Percentiles rank a stretch among this genome's conserved stretches.
Conservation (phyloP, 2,797 vertebrate genomes). For the Cynodonichthys magdalenae region DNA sequence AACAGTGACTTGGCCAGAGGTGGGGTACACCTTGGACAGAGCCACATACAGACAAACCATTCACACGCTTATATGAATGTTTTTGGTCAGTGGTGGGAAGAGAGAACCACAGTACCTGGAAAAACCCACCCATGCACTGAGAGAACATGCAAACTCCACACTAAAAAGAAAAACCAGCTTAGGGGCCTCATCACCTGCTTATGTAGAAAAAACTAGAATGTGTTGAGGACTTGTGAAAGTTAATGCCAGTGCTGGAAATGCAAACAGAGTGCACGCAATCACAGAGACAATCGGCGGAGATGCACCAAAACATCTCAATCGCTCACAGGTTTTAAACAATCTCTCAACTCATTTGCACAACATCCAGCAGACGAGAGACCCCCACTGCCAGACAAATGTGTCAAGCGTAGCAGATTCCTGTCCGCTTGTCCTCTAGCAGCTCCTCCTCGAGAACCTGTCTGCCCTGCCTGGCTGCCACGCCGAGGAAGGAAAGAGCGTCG, state of each 20-base stretch:
- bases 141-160: too few species aligned
- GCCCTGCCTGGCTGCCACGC: slow-evolving; percentile 72
- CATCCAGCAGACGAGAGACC: slow-evolving; percentile 40
- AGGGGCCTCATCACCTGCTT: slow-evolving; percentile 12
- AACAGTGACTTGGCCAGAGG: too few species aligned
- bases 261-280: slow-evolving; percentile 11
- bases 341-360: slow-evolving; percentile 52
- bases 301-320: slow-evolving; percentile 29
- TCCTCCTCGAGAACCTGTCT: slow-evolving; percentile 81
- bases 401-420: slow-evolving; percentile 68
- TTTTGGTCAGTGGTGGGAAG: not conserved
- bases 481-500: slow-evolving; percentile 76
- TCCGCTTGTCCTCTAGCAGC: slow-evolving; percentile 56
- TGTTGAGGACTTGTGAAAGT: slow-evolving; percentile 55
- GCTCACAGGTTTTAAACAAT: slow-evolving; percentile 27
- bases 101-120: too few species aligned
- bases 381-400: slow-evolving; percentile 56
- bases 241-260: slow-evolving; percentile 34
- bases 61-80: not conserved
- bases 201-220: slow-evolving; percentile 29
- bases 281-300: not conserved
- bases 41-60: too few species aligned
- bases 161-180: slow-evolving; percentile 10
- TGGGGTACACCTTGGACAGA: too few species aligned
- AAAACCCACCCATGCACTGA: too few species aligned